These are phyloP conservation scores for Macrotis lagotis DNA, from an alignment of 2,113 vertebrate species.

Conservation along the genomic window DNA sequence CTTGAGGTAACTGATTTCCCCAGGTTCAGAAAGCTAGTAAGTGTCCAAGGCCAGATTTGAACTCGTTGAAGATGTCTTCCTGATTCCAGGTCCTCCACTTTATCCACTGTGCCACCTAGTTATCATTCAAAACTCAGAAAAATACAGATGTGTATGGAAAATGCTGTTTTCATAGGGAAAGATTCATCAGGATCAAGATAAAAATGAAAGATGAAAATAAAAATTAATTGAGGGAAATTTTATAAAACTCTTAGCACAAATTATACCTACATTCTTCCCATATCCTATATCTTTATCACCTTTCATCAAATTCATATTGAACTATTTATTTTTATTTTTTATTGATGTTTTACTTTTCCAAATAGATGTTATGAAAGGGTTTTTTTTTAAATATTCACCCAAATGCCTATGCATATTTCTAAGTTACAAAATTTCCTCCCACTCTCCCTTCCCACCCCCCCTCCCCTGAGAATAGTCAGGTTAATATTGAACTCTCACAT, in stretches of 20 bases:
- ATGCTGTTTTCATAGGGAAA: neutral
- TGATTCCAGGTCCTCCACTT: neutral
- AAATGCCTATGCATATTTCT: too few relatives aligned
- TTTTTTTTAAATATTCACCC: too few relatives aligned
- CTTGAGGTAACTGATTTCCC: neutral
- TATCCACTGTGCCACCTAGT: neutral
- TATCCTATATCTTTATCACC: neutral
- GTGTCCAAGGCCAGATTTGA: neutral
- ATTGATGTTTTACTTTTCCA: too few relatives aligned
- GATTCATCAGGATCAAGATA: neutral
- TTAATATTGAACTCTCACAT: too few relatives aligned
- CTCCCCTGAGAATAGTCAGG: too few relatives aligned
- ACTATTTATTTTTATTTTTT: too few relatives aligned
- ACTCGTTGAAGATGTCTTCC: neutral
- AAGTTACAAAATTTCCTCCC: too few relatives aligned
- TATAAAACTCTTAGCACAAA: neutral
- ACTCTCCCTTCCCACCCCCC: too few relatives aligned
- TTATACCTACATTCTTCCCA: neutral
- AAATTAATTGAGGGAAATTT: neutral
- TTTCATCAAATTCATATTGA: too few relatives aligned
- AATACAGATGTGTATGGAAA: neutral
- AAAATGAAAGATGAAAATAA: neutral
- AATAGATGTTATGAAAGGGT: too few relatives aligned
- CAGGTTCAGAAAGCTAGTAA: conserved; percentile 23
- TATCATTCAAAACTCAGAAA: neutral